Conservation (phyloP, 2,888 invertebrate genomes). For the Eugnorisma glareosa region DNA sequence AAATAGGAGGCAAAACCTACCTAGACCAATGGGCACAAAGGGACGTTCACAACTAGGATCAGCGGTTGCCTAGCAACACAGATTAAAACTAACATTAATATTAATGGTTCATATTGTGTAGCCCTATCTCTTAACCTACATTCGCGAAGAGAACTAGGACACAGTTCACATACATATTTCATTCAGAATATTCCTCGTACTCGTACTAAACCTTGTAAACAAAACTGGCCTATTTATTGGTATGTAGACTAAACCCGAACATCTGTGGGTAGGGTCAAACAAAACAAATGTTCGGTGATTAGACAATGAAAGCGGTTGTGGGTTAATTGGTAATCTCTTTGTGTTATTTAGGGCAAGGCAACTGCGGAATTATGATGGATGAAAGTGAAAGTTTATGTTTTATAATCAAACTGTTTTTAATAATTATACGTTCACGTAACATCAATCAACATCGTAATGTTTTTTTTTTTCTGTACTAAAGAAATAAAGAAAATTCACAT, state of each 20-base stretch:
- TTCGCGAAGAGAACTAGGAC: conserved; percentile 18
- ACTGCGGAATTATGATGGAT: not conserved
- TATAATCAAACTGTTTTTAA: not conserved
- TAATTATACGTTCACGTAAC: not conserved
- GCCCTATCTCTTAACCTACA: conserved; percentile 21
- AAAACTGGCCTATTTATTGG: conserved; percentile 65
- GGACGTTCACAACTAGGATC: not conserved
- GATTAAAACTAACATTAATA: not conserved
- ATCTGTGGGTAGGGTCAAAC: conserved; percentile 59
- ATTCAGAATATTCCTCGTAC: conserved; percentile 36
- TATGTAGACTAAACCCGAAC: conserved; percentile 59
- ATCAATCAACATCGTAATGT: too few relatives aligned
- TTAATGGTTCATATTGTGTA: not conserved
- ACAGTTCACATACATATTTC: conserved; percentile 49
- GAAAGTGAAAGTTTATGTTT: not conserved
- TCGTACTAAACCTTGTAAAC: conserved; percentile 58
- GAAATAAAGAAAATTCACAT: too few relatives aligned
- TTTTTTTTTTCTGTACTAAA: too few relatives aligned
- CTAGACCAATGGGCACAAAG: not conserved
- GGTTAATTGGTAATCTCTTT: conserved; percentile 40
- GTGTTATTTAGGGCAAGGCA: conserved; percentile 31
- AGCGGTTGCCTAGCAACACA: not conserved
- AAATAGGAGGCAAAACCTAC: too few relatives aligned
- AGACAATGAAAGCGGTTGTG: conserved; percentile 46
- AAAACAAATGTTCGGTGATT: conserved; percentile 50